Base-by-base conservation (phyloP, 2,113 vertebrate genomes). In the Caloenas nicobarica region DNA sequence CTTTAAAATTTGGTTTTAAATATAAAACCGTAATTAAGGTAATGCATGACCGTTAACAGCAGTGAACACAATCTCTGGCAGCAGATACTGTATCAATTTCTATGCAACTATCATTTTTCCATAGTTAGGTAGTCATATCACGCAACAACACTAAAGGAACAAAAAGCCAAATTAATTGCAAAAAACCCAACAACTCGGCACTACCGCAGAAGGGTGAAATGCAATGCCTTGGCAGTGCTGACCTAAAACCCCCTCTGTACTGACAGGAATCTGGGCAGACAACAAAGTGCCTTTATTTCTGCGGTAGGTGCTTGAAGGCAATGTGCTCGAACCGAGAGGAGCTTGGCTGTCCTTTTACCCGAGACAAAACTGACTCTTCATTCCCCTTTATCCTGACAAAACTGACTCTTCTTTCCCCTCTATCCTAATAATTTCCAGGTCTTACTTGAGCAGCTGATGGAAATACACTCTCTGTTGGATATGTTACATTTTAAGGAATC, bases 401-500 rank as follows among this genome's bases (percentile, higher is more conserved):
- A 69, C 44, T 25, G 40, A 2, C 13, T 23, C 44, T 34, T 12
- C 76, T 0, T 12, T 29, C 13, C 36, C 74, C 80, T 69, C 26
- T 11, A 42, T 8, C 64, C 42, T 5, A 4, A 54, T 3, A n/a
- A 4, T 11, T 7, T 13, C 56, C 73, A 16, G 14, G 6, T 56
- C 68, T 21, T 2, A 5, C 26, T 13, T 0, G 38, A 60, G 93
- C 73, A 34, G 88, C 6, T 10, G 34, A 8, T 0, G 48, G 53
- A 5, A 15, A 46, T 31, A 5, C 81, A 0, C 65, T 5, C 3
- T 8, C 38, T 29, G 46, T 3, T 2, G 81, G 58, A 77, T 44
- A 4, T 13, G 40, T 0, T 16, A 29, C 56, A 4, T 14, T 0
- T 10, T 4, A 72, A 85, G 88, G 33, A 25, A 10, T 5, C 36